A percentile compares a stretch with the other conserved stretches of the same genome.
phyloP scores from a whole-genome alignment of 2,797 vertebrate species.

The Prionace glauca region DNA sequence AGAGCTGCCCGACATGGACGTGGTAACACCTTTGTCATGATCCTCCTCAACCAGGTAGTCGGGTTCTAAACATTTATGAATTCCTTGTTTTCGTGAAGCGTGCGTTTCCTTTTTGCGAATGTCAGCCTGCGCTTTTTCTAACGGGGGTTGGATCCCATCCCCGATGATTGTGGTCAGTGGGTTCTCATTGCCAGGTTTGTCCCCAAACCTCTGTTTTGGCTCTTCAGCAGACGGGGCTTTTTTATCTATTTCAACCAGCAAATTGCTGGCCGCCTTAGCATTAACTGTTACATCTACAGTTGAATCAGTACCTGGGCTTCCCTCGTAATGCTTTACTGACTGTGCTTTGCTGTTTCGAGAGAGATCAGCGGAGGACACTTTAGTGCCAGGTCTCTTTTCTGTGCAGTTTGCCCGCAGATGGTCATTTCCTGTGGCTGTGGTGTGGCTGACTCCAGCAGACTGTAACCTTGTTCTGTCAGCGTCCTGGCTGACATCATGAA shows the following conservation, averaged over 20 bases:
- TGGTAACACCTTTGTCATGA: background rate
- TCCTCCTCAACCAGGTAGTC: conserved; percentile 24
- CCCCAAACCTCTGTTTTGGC: conserved; percentile 58
- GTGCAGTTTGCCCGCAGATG: conserved; percentile 48
- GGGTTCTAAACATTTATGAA: background rate
- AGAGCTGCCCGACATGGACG: background rate
- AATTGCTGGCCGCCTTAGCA: background rate
- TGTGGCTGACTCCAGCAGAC: conserved; percentile 46
- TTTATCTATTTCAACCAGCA: conserved; percentile 46
- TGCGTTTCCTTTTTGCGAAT: conserved; percentile 58
- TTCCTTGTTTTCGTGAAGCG: conserved; percentile 64
- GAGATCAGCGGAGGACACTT: conserved; percentile 54
- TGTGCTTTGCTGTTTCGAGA: conserved; percentile 56
- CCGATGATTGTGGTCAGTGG: conserved; percentile 48
- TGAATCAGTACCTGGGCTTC: conserved; percentile 51
- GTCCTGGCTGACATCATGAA: conserved; percentile 42
- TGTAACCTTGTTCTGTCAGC: conserved; percentile 50
- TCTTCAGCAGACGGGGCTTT: conserved; percentile 60
- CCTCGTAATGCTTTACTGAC: conserved; percentile 44
- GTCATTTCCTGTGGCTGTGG: conserved; percentile 48
- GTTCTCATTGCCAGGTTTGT: conserved; percentile 55
- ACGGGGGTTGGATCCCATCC: conserved; percentile 56
- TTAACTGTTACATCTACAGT: background rate
- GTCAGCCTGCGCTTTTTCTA: conserved; percentile 57
- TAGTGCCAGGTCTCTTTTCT: conserved; percentile 61